Evolutionary conservation across 2,888 invertebrate genomes (phyloP).

Genomic region (Lamellibrachia columna): DNA sequence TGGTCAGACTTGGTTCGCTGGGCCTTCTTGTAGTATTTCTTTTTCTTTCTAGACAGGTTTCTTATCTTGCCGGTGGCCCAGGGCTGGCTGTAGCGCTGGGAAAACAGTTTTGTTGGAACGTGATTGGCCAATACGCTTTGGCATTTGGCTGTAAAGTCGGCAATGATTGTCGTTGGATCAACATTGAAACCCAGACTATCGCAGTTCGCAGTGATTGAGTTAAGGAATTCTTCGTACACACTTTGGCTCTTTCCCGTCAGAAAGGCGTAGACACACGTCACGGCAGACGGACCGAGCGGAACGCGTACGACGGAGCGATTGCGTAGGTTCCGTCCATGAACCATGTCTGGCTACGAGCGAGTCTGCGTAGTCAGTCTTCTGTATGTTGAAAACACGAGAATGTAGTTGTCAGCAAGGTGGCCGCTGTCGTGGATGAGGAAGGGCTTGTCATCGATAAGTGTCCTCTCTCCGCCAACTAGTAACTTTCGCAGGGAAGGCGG

Average conservation of each 20-base stretch:
- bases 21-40: no score
- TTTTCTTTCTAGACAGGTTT: no score
- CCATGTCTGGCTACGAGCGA: neutral
- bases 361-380: neutral
- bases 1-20: no score
- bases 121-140: no score
- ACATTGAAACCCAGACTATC: neutral
- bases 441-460: no score
- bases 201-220: neutral
- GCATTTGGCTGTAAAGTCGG: neutral
- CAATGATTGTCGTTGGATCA: neutral
- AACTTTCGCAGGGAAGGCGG: no score
- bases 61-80: no score
- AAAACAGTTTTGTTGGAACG: no score
- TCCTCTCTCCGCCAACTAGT: no score
- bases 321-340: neutral
- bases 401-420: neutral
- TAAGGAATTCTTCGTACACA: conserved; percentile 16
- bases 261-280: neutral
- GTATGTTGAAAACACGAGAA: neutral
- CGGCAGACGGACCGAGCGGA: neutral
- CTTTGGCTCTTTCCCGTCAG: neutral
- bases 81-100: no score
- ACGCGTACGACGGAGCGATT: neutral
- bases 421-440: neutral